These are phyloP conservation scores for Ptiloglossa arizonensis DNA, from an alignment of 1,140 invertebrate species.

Conservation along the genomic window DNA sequence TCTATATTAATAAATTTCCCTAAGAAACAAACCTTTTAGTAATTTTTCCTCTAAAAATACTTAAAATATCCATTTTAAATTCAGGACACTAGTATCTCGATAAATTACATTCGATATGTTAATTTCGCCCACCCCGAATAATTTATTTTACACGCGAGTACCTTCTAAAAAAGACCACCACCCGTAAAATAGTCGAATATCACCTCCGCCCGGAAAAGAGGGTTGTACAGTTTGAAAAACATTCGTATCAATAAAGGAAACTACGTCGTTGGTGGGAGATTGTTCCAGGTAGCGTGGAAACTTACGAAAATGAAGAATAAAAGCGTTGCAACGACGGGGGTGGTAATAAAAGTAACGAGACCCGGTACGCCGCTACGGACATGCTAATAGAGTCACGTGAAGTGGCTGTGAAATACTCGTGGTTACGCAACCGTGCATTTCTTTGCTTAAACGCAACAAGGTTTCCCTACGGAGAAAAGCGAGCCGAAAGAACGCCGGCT, in stretches of 20 bases:
- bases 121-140: too few relatives aligned
- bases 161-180: too few relatives aligned
- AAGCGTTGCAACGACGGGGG: background rate
- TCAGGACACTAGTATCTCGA: too few relatives aligned
- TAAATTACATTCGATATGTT: too few relatives aligned
- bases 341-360: background rate
- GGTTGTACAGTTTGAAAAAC: too few relatives aligned
- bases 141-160: too few relatives aligned
- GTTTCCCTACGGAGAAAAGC: conserved; percentile 44
- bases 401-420: conserved; percentile 45
- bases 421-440: conserved; percentile 45
- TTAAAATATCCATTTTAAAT: too few relatives aligned
- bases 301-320: background rate
- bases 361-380: background rate
- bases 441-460: conserved; percentile 51
- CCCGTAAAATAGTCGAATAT: too few relatives aligned
- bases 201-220: too few relatives aligned
- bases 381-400: conserved; percentile 34
- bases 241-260: background rate
- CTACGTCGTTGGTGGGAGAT: background rate
- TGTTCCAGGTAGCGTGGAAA: background rate
- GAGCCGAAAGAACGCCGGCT: conserved; percentile 30
- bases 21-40: too few relatives aligned
- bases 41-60: too few relatives aligned
- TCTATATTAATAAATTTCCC: too few relatives aligned